phyloP scores from a whole-genome alignment of 2,797 vertebrate genomes.

The Spheniscus humboldti region DNA sequence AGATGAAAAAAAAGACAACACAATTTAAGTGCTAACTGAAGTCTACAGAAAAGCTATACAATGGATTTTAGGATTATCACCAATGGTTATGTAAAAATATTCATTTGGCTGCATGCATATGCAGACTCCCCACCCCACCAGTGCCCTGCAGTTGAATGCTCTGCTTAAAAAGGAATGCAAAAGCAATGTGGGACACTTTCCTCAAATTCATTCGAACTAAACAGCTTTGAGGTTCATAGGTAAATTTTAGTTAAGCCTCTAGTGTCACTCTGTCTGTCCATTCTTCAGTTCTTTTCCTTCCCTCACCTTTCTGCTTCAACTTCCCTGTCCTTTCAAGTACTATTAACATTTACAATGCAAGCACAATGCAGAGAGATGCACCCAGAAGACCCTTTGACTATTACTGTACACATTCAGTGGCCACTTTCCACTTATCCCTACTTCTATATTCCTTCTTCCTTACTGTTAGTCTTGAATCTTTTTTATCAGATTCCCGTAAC shows the following conservation, averaged over 20 bases:
- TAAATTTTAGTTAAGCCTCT: not conserved
- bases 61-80: not conserved
- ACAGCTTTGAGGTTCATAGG: not conserved
- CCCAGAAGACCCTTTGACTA: not conserved
- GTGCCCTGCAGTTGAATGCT: not conserved
- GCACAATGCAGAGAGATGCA: not conserved
- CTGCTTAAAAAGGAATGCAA: not conserved
- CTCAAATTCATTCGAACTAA: not conserved
- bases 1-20: not conserved
- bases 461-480: not conserved
- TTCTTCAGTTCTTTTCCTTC: not conserved
- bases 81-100: not conserved
- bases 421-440: not conserved
- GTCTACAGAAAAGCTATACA: not conserved
- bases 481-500: not conserved
- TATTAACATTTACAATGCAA: not conserved
- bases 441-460: not conserved
- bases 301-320: not conserved
- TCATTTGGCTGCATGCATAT: not conserved
- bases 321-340: not conserved
- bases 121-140: not conserved
- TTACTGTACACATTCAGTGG: not conserved
- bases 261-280: not conserved
- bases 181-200: not conserved
- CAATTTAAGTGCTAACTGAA: not conserved